Evolutionary conservation across 2,888 invertebrate species (phyloP), one percentile per base, ranked within the genome.

Genomic region (Meteorus colon): DNA sequence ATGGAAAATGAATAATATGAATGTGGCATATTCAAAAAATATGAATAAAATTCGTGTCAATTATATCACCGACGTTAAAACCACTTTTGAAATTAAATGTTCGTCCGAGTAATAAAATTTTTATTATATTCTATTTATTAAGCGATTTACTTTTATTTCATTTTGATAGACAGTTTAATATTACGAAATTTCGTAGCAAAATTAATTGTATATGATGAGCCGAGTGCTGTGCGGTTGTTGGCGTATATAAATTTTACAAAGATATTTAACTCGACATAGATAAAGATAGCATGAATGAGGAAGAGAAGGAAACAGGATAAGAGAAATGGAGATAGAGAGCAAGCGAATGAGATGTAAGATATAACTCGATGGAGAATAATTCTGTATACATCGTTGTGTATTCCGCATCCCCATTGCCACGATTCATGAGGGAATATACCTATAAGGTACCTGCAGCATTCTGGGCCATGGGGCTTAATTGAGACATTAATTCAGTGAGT

Each of bases 391-490:
- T 68, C 74, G 60, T 74, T 66, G 34, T 68, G 68, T 62, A 60
- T 67, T 62, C 65, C 5, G 41, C 73, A 63, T 62, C 59, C 16
- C 51, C 34, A 19, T 51, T 59, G 51, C 66, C 66, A 55, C 65
- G 19, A 45, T 55, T 34, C 68, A 60, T 77, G 77, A 62, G 66
- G 77, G 73, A 68, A 74, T 74, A 74, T 73, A 24, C 24, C 24
- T 24, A 24, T 24, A 24, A 73, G 29, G 6, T 31, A 74, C 73
- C 41, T 74, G 68, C 75, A 81, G 68, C 75, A 81, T 79, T 81
- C 80, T 78, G 71, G 80, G 80, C 79, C 80, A 81, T 77, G 74
- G 27, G 59, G 77, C 78, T 81, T 81, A 79, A 81, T 81, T 79
- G 80, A 77, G 79, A 78, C 80, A 81, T 79, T 79, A 81, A 81